Evolutionary conservation across 1,140 invertebrate species (phyloP), one percentile per base, ranked within the genome.

Genomic region (Drosophila rufa): DNA sequence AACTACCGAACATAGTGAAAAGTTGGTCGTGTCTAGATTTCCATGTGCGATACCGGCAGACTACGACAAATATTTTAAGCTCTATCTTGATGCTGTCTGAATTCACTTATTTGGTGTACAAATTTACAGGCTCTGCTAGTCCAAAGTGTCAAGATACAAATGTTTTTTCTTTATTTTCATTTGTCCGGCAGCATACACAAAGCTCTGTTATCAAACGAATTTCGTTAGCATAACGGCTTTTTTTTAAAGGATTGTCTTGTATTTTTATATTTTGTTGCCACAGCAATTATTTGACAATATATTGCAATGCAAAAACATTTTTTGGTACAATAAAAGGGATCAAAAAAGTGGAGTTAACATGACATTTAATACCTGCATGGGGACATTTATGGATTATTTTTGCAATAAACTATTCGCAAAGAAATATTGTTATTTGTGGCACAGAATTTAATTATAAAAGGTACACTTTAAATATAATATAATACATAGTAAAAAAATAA

Each of bases 1-100:
- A 8, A 68, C 64, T 47, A 15, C 22, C 33, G 3, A 25, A 17
- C 50, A 42, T 73, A 50, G 66, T 50, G 67, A 58, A 73, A 71
- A 71, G 67, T 50, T 73, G 17, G 38, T 22, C 53, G 30, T 60
- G 45, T 38, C 69, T 19, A 59, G 55, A 73, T 70, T 55, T 45
- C 40, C 67, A 68, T 70, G 67, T 55, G 38, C 38, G 67, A 69
- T 69, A 1, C 66, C 66, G 6, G 11, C 19, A 17, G 62, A 46
- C 47, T 45, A 51, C 36, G 69, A 73, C 69, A 71, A 59, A 73
- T 73, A 71, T 71, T 59, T 71, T 73, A 73, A 73, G 69, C 69
- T 69, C 43, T 73, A 73, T 73, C 69, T 71, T 42, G 69, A 73
- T 73, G 43, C 67, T 73, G 66, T 27, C 53, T 11, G 45, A 71